phyloP scores from a whole-genome alignment of 1,140 invertebrate species.

The Mylabris phalerata region DNA sequence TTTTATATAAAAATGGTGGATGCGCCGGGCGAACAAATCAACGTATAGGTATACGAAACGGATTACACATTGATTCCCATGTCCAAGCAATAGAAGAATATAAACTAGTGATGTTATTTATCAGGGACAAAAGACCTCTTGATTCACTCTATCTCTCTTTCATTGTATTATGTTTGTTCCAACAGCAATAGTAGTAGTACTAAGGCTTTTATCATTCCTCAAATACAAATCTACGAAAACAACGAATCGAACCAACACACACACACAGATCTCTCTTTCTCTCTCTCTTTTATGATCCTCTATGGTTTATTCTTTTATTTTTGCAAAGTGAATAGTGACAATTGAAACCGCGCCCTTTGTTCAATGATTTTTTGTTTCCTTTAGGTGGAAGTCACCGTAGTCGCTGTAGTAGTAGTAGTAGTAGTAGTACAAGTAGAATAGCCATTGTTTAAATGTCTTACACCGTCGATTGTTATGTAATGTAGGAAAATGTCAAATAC shows the following conservation, averaged over 20 bases:
- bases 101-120: constrained; percentile 31
- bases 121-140: constrained; percentile 34
- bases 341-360: constrained; percentile 37
- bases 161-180: constrained; percentile 37
- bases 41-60: constrained; percentile 19
- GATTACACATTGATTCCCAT: constrained; percentile 26
- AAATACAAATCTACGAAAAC: constrained; percentile 21
- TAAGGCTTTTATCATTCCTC: constrained; percentile 36
- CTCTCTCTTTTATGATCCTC: constrained; percentile 30
- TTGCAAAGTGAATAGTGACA: constrained; percentile 34
- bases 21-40: not conserved
- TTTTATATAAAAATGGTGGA: not conserved
- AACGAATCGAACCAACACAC: not conserved
- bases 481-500: constrained; percentile 31
- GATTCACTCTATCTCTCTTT: constrained; percentile 19
- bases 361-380: constrained; percentile 35
- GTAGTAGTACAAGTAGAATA: constrained; percentile 22
- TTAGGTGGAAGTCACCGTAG: constrained; percentile 22
- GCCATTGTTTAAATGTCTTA: constrained; percentile 38
- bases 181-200: not conserved
- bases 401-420: too few relatives aligned
- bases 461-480: constrained; percentile 33
- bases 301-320: constrained; percentile 35
- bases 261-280: not conserved
- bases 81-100: constrained; percentile 18